Base-by-base conservation (phyloP, 2,797 vertebrate species). In the Chloroceryle inda region DNA sequence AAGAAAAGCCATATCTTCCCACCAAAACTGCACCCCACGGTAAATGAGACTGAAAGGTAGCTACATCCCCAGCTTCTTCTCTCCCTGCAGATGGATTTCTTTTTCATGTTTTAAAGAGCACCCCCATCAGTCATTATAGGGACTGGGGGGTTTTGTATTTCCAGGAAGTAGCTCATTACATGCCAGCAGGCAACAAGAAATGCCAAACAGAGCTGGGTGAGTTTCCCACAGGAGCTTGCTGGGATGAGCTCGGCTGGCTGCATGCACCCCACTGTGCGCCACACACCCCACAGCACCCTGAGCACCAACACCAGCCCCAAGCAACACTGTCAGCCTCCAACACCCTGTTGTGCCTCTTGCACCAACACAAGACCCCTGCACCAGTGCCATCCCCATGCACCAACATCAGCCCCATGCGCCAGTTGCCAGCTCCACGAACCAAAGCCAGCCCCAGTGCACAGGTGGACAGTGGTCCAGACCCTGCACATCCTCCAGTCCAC, bases 81-180 rank as follows among this genome's bases (percentile, higher is more conserved):
- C 11, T 77, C 21, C 9, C 10, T 0, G 0, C 6, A 3, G 7
- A 38, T 17, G 31, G 6, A 35, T 64, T 85, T 31, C 0, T 44
- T 56, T 47, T 24, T 22, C 1, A 5, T 5, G 55, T 35, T 40
- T 71, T 50, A 21, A 27, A 31, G 3, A 66, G 11, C 24, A 16
- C 2, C 6, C 42, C 11, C 18, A 45, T 27, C 35, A 58, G 31
- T 61, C 35, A 10, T 47, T 29, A 1, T 1, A 23, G 18, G 56
- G 13, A 10, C 13, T 16, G 26, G 18, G 58, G 72, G 5, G 5
- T 27, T 53, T 61, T 47, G 13, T 11, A 1, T 81, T 38, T 50
- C 23, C 56, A 47, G 47, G 21, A 35, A 29, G 10, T 17, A 21
- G 5, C 23, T 77, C 5, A 0, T 55, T 42, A 37, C 11, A 0